Conservation (phyloP, 2,113 vertebrate genomes). For the Pheucticus melanocephalus region DNA sequence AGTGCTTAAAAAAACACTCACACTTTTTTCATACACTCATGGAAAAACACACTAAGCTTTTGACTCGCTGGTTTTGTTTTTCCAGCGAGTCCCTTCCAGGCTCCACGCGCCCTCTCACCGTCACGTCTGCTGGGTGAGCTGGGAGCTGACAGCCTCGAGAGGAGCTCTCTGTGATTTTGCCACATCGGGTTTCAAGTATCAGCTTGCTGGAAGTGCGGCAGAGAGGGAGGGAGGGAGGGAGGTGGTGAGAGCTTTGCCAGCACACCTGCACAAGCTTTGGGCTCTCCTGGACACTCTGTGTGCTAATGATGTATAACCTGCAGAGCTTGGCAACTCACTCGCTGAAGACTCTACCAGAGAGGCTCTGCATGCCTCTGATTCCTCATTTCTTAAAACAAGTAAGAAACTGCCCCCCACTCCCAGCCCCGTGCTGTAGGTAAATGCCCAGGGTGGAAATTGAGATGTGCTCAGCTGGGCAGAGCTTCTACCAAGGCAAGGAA, state of each 20-base stretch:
- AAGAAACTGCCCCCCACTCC: background rate
- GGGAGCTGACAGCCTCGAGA: slow-evolving; percentile 32
- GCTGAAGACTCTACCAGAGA: slow-evolving; percentile 64
- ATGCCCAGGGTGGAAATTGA: slow-evolving; percentile 49
- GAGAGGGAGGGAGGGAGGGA: slow-evolving; percentile 47
- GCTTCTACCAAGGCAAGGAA: slow-evolving; percentile 60
- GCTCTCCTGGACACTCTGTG: slow-evolving; percentile 47
- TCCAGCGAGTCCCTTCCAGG: slow-evolving; percentile 21
- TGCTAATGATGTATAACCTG: slow-evolving; percentile 68
- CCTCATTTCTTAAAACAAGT: slow-evolving; percentile 27
- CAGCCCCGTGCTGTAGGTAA: slow-evolving; percentile 57
- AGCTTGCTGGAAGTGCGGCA: slow-evolving; percentile 41
- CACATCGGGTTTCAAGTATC: slow-evolving; percentile 59
- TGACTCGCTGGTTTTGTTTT: slow-evolving; percentile 32
- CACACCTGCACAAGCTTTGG: slow-evolving; percentile 64
- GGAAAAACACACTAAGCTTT: slow-evolving; percentile 44
- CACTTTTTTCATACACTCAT: background rate
- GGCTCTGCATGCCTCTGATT: slow-evolving; percentile 35
- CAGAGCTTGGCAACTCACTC: slow-evolving; percentile 33
- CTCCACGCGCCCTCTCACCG: background rate
- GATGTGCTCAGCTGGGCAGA: slow-evolving; percentile 54
- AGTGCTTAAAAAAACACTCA: background rate
- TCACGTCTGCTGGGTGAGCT: slow-evolving; percentile 34
- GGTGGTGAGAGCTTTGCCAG: slow-evolving; percentile 49
- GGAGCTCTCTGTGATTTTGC: slow-evolving; percentile 42